A percentile compares a stretch with the other conserved stretches of the same genome.
phyloP scores from a whole-genome alignment of 2,888 invertebrate species.

The Autographa gamma region DNA sequence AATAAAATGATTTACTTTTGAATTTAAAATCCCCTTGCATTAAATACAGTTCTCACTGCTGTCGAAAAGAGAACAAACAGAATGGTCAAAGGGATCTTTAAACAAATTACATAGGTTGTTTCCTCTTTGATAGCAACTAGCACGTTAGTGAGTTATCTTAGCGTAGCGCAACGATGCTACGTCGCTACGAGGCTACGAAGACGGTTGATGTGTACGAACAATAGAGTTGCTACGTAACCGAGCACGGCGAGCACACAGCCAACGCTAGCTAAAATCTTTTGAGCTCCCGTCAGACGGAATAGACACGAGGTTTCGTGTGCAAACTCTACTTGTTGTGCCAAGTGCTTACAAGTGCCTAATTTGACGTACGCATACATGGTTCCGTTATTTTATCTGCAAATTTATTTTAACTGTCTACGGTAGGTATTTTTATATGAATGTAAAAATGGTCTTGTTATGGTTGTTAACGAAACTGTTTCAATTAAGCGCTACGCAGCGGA shows the following conservation, averaged over 20 bases:
- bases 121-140: conserved; percentile 47
- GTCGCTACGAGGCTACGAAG: conserved; percentile 66
- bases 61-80: conserved; percentile 22
- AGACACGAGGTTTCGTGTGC: conserved; percentile 70
- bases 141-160: conserved; percentile 63
- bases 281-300: conserved; percentile 75
- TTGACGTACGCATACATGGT: conserved; percentile 50
- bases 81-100: conserved; percentile 54
- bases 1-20: too few species aligned
- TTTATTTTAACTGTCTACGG: conserved; percentile 36
- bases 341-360: conserved; percentile 67
- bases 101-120: conserved; percentile 58
- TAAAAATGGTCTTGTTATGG: conserved; percentile 27
- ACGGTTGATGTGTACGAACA: conserved; percentile 74
- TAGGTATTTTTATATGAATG: conserved; percentile 22
- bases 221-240: conserved; percentile 72
- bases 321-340: conserved; percentile 67
- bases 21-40: neutral
- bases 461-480: conserved; percentile 42
- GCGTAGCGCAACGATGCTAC: conserved; percentile 54
- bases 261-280: conserved; percentile 74
- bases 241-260: conserved; percentile 68
- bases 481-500: conserved; percentile 53
- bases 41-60: neutral
- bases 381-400: conserved; percentile 31